Base-by-base conservation (phyloP, 2,888 invertebrate genomes). In the Drosophila austrosaltans region DNA sequence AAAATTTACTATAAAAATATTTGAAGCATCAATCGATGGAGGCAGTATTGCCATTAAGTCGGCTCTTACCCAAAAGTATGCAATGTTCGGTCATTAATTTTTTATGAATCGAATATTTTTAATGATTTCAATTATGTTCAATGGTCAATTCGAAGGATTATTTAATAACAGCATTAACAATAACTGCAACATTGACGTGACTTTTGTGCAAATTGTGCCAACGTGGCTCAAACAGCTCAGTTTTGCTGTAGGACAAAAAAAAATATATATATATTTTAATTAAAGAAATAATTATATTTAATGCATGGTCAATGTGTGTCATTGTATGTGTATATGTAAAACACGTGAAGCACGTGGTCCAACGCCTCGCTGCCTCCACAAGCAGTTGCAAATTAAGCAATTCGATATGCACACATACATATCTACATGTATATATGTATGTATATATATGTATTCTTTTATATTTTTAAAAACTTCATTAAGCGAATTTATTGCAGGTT, bases 271-370 rank as follows among this genome's bases (percentile, higher is more conserved):
- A 70, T 83, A 88, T 83, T 86, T 83, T 83, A 83, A 83, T 83
- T 88, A 88, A 86, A 83, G 87, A 83, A 88, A 83, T 88, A 83
- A 83, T 83, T 83, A 86, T 69, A 73, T 81, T 81, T 78, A 86
- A 86, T 86, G 83, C 68, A 75, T 69, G 77, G 60, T 12, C 62
- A 67, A 65, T 22, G 60, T 59, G 66, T 48, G 25, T n/a, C 8
- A 6, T 3, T 22, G 48, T 48, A 10, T 22, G 48, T 48, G 7
- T 48, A 12, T 25, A 59, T 58, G 67, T 40, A 65, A 59, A 53
- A 62, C 66, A 73, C 61, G 56, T 65, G 63, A 44, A 62, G 16
- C 44, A 53, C 32, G 64, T 63, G 42, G 44, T 53, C 63, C 25
- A 64, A 48, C 22, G 48, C 48, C 10, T 48, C 10, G 22, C 48